These are phyloP conservation scores for Hydrolagus colliei DNA, from an alignment of 2,797 vertebrate species.

Conservation along the genomic window DNA sequence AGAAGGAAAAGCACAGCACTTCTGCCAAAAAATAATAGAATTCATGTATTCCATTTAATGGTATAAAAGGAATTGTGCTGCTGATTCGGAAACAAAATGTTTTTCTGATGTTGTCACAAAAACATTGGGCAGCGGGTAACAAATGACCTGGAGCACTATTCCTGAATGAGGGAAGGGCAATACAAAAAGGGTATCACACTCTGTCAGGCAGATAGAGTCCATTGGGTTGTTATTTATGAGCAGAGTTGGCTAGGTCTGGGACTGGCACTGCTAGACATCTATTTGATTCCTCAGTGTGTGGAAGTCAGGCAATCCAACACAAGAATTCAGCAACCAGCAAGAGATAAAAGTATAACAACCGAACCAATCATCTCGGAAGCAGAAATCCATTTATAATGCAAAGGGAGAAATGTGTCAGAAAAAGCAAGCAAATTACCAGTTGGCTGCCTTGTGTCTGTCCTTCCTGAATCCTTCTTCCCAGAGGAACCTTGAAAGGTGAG, in stretches of 20 bases:
- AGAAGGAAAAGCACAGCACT: not conserved
- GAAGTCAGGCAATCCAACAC: not conserved
- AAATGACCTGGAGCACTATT: not conserved
- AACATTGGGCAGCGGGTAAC: not conserved
- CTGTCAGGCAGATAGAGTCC: too few species aligned
- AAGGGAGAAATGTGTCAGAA: not conserved
- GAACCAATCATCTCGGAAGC: not conserved
- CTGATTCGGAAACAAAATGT: not conserved
- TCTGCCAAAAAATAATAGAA: not conserved
- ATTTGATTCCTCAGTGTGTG: not conserved
- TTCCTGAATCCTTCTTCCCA: not conserved
- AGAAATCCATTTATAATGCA: not conserved
- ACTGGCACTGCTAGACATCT: not conserved
- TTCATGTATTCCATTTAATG: not conserved
- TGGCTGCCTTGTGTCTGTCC: not conserved
- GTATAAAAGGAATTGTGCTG: not conserved
- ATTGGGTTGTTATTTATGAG: not conserved
- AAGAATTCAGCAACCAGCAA: not conserved
- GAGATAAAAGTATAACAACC: not conserved
- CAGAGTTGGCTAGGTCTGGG: too few species aligned
- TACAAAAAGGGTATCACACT: too few species aligned
- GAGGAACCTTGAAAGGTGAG: not conserved
- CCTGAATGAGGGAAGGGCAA: too few species aligned
- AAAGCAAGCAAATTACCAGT: not conserved
- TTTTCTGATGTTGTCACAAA: not conserved